Evolutionary conservation across 2,113 vertebrate genomes (phyloP).

Genomic region (Pipra filicauda): DNA sequence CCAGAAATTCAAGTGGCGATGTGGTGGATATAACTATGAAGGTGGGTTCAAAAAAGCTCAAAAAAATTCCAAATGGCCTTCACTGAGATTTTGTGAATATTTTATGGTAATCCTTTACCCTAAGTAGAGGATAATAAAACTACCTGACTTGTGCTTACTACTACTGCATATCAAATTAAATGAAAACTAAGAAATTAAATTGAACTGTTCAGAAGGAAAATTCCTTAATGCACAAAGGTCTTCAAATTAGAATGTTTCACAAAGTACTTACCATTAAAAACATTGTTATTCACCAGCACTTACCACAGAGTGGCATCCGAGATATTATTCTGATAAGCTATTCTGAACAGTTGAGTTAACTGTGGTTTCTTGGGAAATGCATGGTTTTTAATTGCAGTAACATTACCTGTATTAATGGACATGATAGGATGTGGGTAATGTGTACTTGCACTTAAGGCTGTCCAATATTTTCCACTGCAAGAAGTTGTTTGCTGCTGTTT

Average conservation of each 20-base stretch:
- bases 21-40: not conserved
- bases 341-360: not conserved
- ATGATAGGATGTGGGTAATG: not conserved
- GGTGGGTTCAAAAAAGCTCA: not conserved
- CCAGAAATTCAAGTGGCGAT: not conserved
- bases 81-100: not conserved
- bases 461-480: not conserved
- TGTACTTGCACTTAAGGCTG: not conserved
- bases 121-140: not conserved
- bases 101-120: not conserved
- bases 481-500: not conserved
- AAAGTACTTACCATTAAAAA: not conserved
- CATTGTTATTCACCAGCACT: not conserved
- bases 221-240: not conserved
- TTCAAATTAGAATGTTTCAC: not conserved
- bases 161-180: not conserved
- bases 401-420: not conserved
- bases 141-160: not conserved
- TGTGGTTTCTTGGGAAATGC: constrained; percentile 10
- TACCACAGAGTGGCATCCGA: not conserved
- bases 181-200: not conserved
- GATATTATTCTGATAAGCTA: not conserved
- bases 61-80: not conserved
- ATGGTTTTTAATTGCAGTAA: not conserved
- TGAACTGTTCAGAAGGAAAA: not conserved